phyloP scores from a whole-genome alignment of 2,113 vertebrate genomes.

The Osmerus eperlanus region DNA sequence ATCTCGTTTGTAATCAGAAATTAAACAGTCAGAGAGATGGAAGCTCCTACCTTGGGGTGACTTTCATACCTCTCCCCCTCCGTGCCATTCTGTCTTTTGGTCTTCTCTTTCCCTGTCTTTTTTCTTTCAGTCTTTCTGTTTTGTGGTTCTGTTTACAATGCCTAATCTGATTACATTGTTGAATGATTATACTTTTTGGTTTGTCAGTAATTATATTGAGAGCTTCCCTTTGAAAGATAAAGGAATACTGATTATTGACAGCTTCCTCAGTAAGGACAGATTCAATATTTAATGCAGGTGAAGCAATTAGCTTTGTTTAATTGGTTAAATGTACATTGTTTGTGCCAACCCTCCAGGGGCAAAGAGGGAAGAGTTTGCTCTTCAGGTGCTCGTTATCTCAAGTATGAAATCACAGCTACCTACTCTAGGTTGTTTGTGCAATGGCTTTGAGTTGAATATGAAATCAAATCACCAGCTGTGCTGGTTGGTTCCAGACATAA shows the following conservation, averaged over 20 bases:
- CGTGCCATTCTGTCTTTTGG: no score
- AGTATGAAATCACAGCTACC: background rate
- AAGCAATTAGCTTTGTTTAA: conserved; percentile 9
- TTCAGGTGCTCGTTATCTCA: background rate
- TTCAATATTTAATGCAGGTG: background rate
- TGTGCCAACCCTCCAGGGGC: background rate
- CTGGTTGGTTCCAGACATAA: no score
- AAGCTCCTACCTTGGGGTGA: conserved; percentile 45
- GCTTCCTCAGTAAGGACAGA: background rate
- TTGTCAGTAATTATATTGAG: conserved; percentile 24
- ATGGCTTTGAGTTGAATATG: background rate
- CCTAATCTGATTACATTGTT: no score
- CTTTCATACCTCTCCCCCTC: conserved; percentile 20
- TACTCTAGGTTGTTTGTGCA: background rate
- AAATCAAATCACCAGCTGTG: background rate
- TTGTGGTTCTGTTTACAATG: background rate
- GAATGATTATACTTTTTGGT: background rate
- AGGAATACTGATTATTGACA: background rate
- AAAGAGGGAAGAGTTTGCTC: background rate
- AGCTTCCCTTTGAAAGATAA: background rate
- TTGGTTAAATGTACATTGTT: background rate
- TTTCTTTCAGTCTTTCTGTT: conserved; percentile 15
- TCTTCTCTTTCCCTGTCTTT: background rate
- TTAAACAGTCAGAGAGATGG: conserved; percentile 40
- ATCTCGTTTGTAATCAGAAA: conserved; percentile 47